phyloP scores from a whole-genome alignment of 2,888 invertebrate genomes.

The Papilio demoleus region DNA sequence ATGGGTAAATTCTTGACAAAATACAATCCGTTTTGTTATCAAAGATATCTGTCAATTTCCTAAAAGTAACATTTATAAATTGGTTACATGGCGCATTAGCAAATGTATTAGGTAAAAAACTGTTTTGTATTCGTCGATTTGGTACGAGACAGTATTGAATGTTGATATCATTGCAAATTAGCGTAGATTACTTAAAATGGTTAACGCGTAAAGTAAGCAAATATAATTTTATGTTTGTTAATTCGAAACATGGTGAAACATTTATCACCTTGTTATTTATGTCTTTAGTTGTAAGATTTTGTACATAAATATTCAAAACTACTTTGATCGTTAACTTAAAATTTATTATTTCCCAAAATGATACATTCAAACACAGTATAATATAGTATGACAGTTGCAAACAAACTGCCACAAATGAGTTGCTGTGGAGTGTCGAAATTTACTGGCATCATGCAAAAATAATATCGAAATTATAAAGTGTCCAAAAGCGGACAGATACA shows the following conservation, averaged over 20 bases:
- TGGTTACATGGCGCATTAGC: slow-evolving; percentile 25
- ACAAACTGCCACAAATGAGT: slow-evolving; percentile 34
- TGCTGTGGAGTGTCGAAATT: slow-evolving; percentile 24
- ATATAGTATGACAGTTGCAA: slow-evolving; percentile 36
- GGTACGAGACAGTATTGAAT: not conserved
- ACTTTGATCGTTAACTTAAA: slow-evolving; percentile 12
- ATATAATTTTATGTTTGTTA: not conserved
- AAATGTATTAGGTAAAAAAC: slow-evolving; percentile 12
- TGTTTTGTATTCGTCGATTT: slow-evolving; percentile 9
- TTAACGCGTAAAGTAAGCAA: not conserved
- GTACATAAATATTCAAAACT: slow-evolving; percentile 13
- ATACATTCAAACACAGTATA: slow-evolving; percentile 15
- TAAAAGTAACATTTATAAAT: slow-evolving; percentile 33
- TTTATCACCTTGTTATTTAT: slow-evolving; percentile 15
- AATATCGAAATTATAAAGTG: not conserved
- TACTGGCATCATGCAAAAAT: slow-evolving; percentile 30
- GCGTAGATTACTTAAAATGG: not conserved
- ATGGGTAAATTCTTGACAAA: not conserved
- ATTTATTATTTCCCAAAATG: slow-evolving; percentile 21
- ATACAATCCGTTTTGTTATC: slow-evolving; percentile 20
- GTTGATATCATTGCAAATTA: slow-evolving; percentile 12
- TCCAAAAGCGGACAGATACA: not conserved
- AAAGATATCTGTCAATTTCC: slow-evolving; percentile 23
- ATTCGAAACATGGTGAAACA: not conserved
- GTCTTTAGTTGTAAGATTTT: not conserved